Evolutionary conservation across 2,797 vertebrate species (phyloP), one percentile per base, ranked within the genome.

Genomic region (Muraenolepis orangiensis): DNA sequence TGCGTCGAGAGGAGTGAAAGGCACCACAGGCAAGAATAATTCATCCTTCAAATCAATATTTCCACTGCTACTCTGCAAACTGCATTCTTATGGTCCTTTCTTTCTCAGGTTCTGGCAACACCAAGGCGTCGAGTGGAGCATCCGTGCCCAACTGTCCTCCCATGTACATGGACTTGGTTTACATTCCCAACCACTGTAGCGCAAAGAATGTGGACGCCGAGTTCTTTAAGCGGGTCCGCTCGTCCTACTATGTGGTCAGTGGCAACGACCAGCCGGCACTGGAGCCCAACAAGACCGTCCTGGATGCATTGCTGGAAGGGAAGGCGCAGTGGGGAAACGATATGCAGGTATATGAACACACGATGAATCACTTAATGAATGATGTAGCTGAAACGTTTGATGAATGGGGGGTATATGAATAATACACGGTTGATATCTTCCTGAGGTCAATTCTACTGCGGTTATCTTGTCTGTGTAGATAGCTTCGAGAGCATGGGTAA

Each of bases 171-270:
- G 98, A 99, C 89, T 92, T 99, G 90, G 97, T 98, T 81, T 99
- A 99, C 82, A 96, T 99, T 82, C 98, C 98, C 26, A 99, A 99
- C 89, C 98, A 99, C 90, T 98, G 97, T 93, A 99, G 94, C 18
- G 96, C 95, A 80, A 99, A 98, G 93, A 99, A 98, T 29, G 96
- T 96, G 0, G 95, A 99, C 29, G 91, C 95, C 23, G 98, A 99
- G 81, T 99, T 99, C 92, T 99, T 99, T 90, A 99, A 96, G 88
- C 94, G 94, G 72, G 95, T 99, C 80, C 91, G 97, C 67, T 97
- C 98, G 0, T 96, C 96, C 74, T 99, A 99, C 90, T 99, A 98
- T 1, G 98, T 99, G 76, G 96, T 99, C 90, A 99, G 98, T 89
- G 97, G 98, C 76, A 99, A 98, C 0, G 95, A 99, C 88, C 87